Base-by-base conservation (phyloP, 2,888 invertebrate genomes). In the Caenorhabditis drosophilae region DNA sequence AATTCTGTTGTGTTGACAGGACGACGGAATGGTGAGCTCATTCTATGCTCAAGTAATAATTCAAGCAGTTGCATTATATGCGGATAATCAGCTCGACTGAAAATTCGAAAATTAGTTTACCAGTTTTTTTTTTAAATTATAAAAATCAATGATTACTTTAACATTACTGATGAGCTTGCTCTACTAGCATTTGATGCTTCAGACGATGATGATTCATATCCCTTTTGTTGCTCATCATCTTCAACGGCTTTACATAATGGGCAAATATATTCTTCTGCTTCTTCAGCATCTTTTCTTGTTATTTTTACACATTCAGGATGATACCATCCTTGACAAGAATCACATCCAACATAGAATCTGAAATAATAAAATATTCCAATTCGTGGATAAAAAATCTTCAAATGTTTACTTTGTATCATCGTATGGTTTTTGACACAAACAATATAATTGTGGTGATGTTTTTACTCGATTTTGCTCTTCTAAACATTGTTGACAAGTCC, bases 241-340 rank as follows among this genome's bases (percentile, higher is more conserved):
- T 34, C 22, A n/a, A n/a, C n/a, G n/a, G n/a, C n/a, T n/a, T n/a
- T n/a, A 86, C 97, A 97, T 84, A 91, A 91, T 0, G 97, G 97
- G 87, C 97, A 97, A 74, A 93, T 89, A 83, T 97, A 98, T 80
- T 93, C 93, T 81, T 94, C 95, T 76, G 96, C 92, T 78, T 91
- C 91, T 83, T 94, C 92, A 22, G 93, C 53, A 0, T 16, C 34
- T 16, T 26, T 49, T 2, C 49, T 40, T n/a, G 63, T 63, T 11
- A 72, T 78, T 36, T 96, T 96, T 42, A 97, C 96, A 85, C 97
- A 97, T 58, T 92, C 89, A 7, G 96, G 96, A 85, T 97, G 97
- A 87, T 95, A 97, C 98, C 98, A 98, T 85, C 94, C 96, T 85
- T 96, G 93, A 85, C 98, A 98, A 70, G 91, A 90, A 87, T 98